These are phyloP conservation scores for Leptodactylus fallax DNA, from an alignment of 2,797 vertebrate genomes.

Conservation along the genomic window DNA sequence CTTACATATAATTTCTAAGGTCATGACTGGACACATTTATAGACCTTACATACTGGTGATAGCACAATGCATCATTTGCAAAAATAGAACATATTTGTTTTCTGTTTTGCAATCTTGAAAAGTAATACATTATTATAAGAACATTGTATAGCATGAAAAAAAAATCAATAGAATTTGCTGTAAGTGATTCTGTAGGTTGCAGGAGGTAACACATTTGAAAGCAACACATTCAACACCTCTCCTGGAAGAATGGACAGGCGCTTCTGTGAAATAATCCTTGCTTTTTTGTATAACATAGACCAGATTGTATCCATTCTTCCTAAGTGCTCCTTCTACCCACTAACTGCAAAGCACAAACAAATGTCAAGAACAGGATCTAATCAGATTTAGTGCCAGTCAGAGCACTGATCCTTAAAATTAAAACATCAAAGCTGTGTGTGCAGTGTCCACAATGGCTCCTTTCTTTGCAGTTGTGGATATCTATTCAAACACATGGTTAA, in stretches of 20 bases:
- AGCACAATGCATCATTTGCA: too few species aligned
- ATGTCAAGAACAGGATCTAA: conserved; percentile 59
- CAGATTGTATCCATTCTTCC: conserved; percentile 42
- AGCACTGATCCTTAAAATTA: conserved; percentile 61
- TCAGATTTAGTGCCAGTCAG: conserved; percentile 59
- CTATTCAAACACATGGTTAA: conserved; percentile 11
- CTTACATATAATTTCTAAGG: too few species aligned
- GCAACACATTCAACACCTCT: background rate
- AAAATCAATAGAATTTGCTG: background rate
- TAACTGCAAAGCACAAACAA: conserved; percentile 54
- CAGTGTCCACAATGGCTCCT: conserved; percentile 30
- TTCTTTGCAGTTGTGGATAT: conserved; percentile 19
- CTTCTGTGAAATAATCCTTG: conserved; percentile 25
- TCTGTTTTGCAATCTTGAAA: background rate
- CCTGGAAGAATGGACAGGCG: conserved; percentile 14
- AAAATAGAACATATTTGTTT: background rate
- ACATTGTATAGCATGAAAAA: background rate
- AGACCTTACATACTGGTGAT: too few species aligned
- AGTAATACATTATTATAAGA: background rate
- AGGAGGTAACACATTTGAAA: background rate
- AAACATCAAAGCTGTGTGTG: conserved; percentile 48
- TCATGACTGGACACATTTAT: too few species aligned
- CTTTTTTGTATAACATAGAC: conserved; percentile 35
- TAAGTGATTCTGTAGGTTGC: background rate
- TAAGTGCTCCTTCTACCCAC: conserved; percentile 47